Evolutionary conservation across 2,888 invertebrate genomes (phyloP).

Genomic region (Lysandra coridon): DNA sequence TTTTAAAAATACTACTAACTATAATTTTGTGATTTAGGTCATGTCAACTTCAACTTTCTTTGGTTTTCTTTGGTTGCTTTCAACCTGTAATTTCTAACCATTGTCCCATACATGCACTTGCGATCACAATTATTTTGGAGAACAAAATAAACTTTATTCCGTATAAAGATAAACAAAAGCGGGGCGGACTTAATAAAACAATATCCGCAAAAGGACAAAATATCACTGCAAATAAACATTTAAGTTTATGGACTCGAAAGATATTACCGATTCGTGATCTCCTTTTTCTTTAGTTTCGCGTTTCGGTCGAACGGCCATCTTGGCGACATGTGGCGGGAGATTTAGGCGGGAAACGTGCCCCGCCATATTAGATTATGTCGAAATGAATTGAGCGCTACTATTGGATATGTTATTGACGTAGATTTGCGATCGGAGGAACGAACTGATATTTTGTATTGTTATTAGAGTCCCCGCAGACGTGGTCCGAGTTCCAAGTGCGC

Average conservation of each 20-base stretch:
- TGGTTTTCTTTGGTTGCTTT: not conserved
- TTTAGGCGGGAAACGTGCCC: conserved; percentile 80
- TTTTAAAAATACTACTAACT: not conserved
- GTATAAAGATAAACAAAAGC: conserved; percentile 32
- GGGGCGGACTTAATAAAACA: conserved; percentile 69
- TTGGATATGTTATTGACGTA: conserved; percentile 81
- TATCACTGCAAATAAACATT: conserved; percentile 80
- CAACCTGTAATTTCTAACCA: not conserved
- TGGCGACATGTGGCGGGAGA: conserved; percentile 81
- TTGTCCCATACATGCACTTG: not conserved
- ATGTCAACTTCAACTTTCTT: not conserved
- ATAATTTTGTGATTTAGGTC: not conserved
- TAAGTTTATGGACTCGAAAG: conserved; percentile 80
- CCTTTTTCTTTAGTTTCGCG: conserved; percentile 78
- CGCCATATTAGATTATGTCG: conserved; percentile 79
- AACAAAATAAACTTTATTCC: conserved; percentile 19
- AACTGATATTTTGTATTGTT: conserved; percentile 81
- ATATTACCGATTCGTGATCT: conserved; percentile 81
- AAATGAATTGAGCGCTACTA: conserved; percentile 79
- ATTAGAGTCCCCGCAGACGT: conserved; percentile 76
- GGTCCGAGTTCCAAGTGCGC: conserved; percentile 59
- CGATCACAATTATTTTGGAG: not conserved
- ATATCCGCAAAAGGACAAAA: conserved; percentile 79
- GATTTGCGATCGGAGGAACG: conserved; percentile 81
- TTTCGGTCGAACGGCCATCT: conserved; percentile 77